Conservation (phyloP, 2,113 vertebrate species). For the Addax nasomaculatus region DNA sequence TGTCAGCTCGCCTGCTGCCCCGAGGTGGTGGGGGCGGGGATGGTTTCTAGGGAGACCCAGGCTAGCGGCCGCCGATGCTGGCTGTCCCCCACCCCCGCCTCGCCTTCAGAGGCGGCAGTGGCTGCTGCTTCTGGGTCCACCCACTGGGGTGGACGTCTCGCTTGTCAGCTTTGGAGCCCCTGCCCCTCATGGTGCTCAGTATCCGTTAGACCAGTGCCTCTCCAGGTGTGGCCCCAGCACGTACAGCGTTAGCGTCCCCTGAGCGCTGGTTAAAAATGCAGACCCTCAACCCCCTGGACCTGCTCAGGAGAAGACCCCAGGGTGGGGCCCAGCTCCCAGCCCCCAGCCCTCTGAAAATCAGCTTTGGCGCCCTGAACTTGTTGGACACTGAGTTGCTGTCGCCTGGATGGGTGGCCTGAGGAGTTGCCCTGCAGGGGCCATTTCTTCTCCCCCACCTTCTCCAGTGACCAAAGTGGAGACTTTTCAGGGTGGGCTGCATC, state of each 20-base stretch:
- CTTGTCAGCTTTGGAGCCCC: not conserved
- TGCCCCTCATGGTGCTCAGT: not conserved
- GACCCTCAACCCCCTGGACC: not conserved
- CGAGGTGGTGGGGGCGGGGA: not conserved
- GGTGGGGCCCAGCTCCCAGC: no score
- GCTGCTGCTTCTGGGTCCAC: no score
- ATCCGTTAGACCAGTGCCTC: not conserved
- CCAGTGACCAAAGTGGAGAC: not conserved
- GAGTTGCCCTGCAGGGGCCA: rapidly evolving
- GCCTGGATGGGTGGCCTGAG: not conserved
- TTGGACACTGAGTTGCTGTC: not conserved
- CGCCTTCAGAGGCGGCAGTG: not conserved
- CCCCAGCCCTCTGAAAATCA: not conserved
- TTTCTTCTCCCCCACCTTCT: not conserved
- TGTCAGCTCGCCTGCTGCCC: not conserved
- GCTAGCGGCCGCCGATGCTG: not conserved
- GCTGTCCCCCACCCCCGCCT: not conserved
- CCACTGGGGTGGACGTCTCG: rapidly evolving
- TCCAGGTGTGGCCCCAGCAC: not conserved
- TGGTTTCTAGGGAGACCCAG: not conserved
- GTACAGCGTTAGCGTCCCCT: rapidly evolving
- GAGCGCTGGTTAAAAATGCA: not conserved
- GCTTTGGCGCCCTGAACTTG: no score
- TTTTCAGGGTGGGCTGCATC: not conserved
- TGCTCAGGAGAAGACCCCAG: not conserved